Evolutionary conservation across 2,797 vertebrate species (phyloP).

Genomic region (Iguana delicatissima): DNA sequence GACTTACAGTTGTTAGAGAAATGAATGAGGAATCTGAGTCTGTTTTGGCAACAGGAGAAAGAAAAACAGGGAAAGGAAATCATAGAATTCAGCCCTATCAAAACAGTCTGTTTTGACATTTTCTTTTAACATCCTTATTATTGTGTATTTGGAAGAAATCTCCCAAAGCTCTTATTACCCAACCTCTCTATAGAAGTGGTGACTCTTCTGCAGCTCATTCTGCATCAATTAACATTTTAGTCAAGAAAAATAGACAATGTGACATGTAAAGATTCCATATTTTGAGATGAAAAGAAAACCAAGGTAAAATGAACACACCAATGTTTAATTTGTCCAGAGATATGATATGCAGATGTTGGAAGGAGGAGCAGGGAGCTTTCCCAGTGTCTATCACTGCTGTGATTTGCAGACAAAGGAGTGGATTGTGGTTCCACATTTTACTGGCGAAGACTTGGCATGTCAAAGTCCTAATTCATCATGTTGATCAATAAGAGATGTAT

Average conservation of each 20-base stretch:
- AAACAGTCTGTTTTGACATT: conserved; percentile 28
- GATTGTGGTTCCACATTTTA: background rate
- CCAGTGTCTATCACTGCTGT: background rate
- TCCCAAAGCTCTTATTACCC: conserved; percentile 31
- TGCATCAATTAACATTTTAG: conserved; percentile 44
- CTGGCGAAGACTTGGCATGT: background rate
- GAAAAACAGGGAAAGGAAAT: background rate
- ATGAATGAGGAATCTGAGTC: conserved; percentile 11
- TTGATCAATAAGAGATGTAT: background rate
- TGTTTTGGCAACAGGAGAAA: conserved; percentile 13
- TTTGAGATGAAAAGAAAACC: background rate
- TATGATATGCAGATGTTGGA: conserved; percentile 35
- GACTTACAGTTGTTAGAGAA: conserved; percentile 19
- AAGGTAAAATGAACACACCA: conserved; percentile 24
- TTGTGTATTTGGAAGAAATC: conserved; percentile 27
- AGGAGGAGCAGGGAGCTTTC: conserved; percentile 12
- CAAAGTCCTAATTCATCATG: background rate
- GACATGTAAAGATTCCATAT: background rate
- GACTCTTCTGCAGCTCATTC: conserved; percentile 18
- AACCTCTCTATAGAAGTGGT: conserved; percentile 27
- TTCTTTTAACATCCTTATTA: conserved; percentile 12
- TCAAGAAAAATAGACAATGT: background rate
- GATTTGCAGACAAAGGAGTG: background rate
- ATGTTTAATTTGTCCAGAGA: conserved; percentile 50
- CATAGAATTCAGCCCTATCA: conserved; percentile 8